phyloP scores from a whole-genome alignment of 2,113 vertebrate species.

The Leptobrachium leishanense region DNA sequence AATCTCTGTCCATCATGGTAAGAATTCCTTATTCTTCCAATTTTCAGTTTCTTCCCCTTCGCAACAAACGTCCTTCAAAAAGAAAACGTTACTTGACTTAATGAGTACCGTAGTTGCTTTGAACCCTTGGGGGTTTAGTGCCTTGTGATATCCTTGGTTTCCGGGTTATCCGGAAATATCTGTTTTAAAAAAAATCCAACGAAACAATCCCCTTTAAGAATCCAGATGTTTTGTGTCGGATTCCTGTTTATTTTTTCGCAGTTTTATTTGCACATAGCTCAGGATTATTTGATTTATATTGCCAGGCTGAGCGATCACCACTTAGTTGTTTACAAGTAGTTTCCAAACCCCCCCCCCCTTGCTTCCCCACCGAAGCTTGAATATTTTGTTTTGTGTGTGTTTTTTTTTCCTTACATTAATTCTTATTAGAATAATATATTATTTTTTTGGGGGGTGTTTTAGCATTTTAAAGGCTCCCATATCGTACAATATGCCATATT shows the following conservation, averaged over 20 bases:
- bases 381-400: constrained; percentile 50
- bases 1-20: constrained; percentile 42
- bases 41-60: constrained; percentile 47
- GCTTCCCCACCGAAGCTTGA: too few relatives aligned
- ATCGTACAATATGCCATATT: too few relatives aligned
- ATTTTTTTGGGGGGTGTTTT: not conserved
- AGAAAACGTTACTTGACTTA: constrained; percentile 61
- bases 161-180: constrained; percentile 67
- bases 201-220: too few relatives aligned
- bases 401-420: not conserved
- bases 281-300: too few relatives aligned
- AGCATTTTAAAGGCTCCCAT: not conserved
- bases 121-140: constrained; percentile 79
- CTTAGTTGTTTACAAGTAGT: too few relatives aligned
- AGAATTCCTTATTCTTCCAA: constrained; percentile 11
- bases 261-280: too few relatives aligned
- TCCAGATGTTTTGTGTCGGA: too few relatives aligned
- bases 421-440: too few relatives aligned
- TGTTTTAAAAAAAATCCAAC: constrained; percentile 46
- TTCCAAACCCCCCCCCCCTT: too few relatives aligned
- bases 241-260: too few relatives aligned
- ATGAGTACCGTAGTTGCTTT: constrained; percentile 56
- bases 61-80: constrained; percentile 60
- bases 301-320: too few relatives aligned
- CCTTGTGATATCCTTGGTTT: constrained; percentile 79